phyloP scores from a whole-genome alignment of 2,888 invertebrate species.

The Tipula unca region DNA sequence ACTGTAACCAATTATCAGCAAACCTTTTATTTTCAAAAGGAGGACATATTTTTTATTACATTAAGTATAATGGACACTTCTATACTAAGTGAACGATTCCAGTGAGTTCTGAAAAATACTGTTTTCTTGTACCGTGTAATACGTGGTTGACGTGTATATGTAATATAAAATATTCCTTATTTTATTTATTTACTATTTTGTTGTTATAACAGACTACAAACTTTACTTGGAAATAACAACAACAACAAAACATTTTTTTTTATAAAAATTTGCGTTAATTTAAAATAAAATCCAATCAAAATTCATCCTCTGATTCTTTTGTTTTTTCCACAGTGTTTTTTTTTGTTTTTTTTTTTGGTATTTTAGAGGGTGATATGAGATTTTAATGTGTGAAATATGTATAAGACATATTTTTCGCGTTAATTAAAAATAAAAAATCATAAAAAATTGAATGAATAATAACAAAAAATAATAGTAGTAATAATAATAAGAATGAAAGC shows the following conservation, averaged over 20 bases:
- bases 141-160: background rate
- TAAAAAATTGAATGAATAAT: background rate
- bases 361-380: background rate
- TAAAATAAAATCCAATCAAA: background rate
- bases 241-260: background rate
- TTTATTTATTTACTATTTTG: background rate
- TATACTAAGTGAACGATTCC: too few species aligned
- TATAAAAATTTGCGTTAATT: background rate
- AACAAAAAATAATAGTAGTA: background rate
- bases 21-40: too few species aligned
- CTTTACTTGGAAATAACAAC: background rate
- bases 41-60: too few species aligned
- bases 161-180: background rate
- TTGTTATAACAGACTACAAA: background rate
- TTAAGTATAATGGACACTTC: too few species aligned
- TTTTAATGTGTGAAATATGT: constrained; percentile 8
- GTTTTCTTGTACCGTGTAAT: background rate
- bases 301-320: background rate
- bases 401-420: constrained; percentile 2
- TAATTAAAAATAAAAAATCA: background rate
- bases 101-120: too few species aligned
- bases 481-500: background rate
- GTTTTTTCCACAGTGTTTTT: background rate
- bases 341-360: background rate
- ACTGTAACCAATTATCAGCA: too few species aligned